Percentiles rank a stretch among this genome's conserved stretches.
phyloP scores from a whole-genome alignment of 2,797 vertebrate species.

The Characodon lateralis region DNA sequence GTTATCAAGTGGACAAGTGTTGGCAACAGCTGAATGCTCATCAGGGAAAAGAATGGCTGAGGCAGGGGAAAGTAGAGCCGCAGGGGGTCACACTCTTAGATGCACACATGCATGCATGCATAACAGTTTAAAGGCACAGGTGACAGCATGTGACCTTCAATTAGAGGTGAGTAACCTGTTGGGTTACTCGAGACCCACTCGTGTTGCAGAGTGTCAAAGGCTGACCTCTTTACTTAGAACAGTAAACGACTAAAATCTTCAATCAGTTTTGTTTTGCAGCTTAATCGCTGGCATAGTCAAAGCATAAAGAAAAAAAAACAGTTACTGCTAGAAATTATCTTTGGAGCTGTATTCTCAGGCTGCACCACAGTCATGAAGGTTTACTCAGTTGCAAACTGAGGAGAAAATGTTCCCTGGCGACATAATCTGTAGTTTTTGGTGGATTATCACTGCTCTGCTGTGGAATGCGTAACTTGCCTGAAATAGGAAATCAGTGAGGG shows the following conservation, averaged over 20 bases:
- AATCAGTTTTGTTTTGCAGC: background rate
- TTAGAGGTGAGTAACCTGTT: slow-evolving; percentile 42
- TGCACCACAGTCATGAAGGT: slow-evolving; percentile 17
- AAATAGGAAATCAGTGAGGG: slow-evolving; percentile 31
- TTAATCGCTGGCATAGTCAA: background rate
- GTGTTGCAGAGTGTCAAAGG: slow-evolving; percentile 24
- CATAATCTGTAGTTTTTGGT: slow-evolving; percentile 38
- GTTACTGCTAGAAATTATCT: background rate
- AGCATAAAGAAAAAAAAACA: no score
- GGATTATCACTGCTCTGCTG: slow-evolving; percentile 60
- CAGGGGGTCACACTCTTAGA: slow-evolving; percentile 47
- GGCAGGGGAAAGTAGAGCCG: slow-evolving; percentile 75
- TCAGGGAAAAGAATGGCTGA: slow-evolving; percentile 79
- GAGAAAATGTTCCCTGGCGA: slow-evolving; percentile 38
- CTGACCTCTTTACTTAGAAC: slow-evolving; percentile 28
- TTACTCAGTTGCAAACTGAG: slow-evolving; percentile 16
- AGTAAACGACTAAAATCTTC: slow-evolving; percentile 7
- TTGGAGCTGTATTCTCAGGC: slow-evolving; percentile 4
- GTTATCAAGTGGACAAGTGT: slow-evolving; percentile 73
- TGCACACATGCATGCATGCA: slow-evolving; percentile 28
- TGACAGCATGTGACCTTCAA: slow-evolving; percentile 53
- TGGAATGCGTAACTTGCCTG: slow-evolving; percentile 61
- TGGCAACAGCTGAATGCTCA: slow-evolving; percentile 80
- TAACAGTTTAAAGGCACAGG: slow-evolving; percentile 47
- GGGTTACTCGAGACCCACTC: slow-evolving; percentile 5